Evolutionary conservation across 2,888 invertebrate genomes (phyloP), one percentile per base, ranked within the genome.

Genomic region (Amiota mariae): DNA sequence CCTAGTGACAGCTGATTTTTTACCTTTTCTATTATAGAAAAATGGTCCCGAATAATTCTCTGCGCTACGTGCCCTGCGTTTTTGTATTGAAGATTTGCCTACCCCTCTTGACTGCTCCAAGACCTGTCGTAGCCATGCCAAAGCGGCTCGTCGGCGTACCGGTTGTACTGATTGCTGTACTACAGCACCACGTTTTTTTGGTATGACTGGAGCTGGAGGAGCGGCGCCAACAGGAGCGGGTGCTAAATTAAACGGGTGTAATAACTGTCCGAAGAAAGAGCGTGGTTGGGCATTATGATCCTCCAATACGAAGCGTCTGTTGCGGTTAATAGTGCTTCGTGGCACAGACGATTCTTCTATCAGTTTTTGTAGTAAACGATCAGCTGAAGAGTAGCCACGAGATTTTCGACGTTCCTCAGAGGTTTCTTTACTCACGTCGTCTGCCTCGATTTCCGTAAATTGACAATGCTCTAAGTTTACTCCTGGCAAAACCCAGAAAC

Each of bases 401-500:
- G 82, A 76, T 0, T 77, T 61, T 0, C 73, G 73, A 48, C 79
- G 80, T 24, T 83, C 86, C 1, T 76, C 49, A 0, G 84, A 79
- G 0, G 74, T 72, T 2, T 80, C 80, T 0, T 71, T 74, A n/a
- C 75, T 81, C 4, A 67, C 20, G 4, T 78, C 81, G 0, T 81
- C 82, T 0, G 82, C 77, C 10, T 86, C 81, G 0, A 89, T 78
- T 66, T 87, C 88, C 0, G 89, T 86, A 51, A 81, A 89, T 66
- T 89, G 88, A 77, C 94, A 94, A 18, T 92, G 92, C 70, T 92
- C 91, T 36, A 93, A 89, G 84, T 93, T 92, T 0, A 94, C 92
- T 71, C 92, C 92, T 0, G 94, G 93, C 12, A 95, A 86, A 0
- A 95, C 93, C 93, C 94, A 95, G 87, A 95, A 95, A 0, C 93